phyloP scores from a whole-genome alignment of 2,797 vertebrate genomes.

The Hirundo rustica region DNA sequence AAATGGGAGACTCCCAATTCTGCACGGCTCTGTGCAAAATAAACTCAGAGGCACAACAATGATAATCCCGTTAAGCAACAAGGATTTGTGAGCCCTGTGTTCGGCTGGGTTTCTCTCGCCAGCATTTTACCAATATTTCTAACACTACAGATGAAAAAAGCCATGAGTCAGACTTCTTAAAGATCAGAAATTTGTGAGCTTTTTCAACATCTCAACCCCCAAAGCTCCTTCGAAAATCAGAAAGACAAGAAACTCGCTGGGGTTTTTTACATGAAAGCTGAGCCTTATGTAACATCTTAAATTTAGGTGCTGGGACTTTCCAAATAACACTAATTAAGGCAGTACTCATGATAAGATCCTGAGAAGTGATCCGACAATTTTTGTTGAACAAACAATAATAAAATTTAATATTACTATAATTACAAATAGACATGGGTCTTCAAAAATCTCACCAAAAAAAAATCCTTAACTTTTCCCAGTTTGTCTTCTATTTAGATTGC shows the following conservation, averaged over 20 bases:
- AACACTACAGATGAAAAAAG: background rate
- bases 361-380: background rate
- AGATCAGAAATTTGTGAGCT: background rate
- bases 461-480: background rate
- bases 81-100: background rate
- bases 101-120: background rate
- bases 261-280: background rate
- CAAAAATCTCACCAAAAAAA: background rate
- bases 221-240: background rate
- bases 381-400: constrained; percentile 6
- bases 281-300: background rate
- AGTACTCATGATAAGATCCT: background rate
- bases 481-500: background rate
- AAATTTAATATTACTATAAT: background rate
- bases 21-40: background rate
- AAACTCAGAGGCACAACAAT: background rate
- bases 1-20: background rate
- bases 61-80: background rate
- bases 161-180: background rate
- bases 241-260: background rate
- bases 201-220: background rate
- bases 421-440: background rate
- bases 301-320: constrained; percentile 29
- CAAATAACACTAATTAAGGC: background rate
- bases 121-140: background rate